These are phyloP conservation scores for Caerostris darwini DNA, from an alignment of 1,140 invertebrate genomes.

Conservation along the genomic window DNA sequence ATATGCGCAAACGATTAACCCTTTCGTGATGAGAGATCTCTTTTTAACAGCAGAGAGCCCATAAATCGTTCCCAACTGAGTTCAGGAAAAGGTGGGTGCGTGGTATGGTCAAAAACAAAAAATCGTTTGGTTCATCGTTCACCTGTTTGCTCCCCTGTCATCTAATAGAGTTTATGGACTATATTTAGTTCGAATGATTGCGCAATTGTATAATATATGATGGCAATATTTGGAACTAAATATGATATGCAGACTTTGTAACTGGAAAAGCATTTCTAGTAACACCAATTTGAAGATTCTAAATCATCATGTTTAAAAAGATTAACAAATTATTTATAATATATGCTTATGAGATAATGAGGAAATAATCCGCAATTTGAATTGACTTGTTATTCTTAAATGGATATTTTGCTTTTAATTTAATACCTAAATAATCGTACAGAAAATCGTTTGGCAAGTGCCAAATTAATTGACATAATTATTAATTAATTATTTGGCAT, in stretches of 20 bases:
- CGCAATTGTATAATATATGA: neutral
- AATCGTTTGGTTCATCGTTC: neutral
- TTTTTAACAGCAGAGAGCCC: slow-evolving; percentile 3
- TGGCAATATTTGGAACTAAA: neutral
- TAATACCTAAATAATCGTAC: too few species aligned
- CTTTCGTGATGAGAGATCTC: slow-evolving; percentile 50
- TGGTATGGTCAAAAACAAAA: neutral
- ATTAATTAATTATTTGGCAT: too few species aligned
- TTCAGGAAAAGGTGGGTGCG: neutral
- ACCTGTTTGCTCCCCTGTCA: neutral
- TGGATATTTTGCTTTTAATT: too few species aligned
- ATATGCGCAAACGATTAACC: slow-evolving; percentile 57
- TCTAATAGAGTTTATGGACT: neutral
- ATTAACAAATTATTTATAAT: neutral
- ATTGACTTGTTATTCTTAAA: too few species aligned
- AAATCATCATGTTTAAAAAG: neutral
- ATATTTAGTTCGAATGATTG: neutral
- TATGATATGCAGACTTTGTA: neutral
- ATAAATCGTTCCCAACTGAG: slow-evolving; percentile 34
- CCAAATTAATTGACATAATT: too few species aligned
- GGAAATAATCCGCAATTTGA: too few species aligned
- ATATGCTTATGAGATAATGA: neutral
- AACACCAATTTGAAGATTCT: neutral
- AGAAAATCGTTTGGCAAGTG: too few species aligned
- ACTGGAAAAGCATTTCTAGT: neutral